Base-by-base conservation (phyloP, 2,113 vertebrate species). In the Laterallus jamaicensis region DNA sequence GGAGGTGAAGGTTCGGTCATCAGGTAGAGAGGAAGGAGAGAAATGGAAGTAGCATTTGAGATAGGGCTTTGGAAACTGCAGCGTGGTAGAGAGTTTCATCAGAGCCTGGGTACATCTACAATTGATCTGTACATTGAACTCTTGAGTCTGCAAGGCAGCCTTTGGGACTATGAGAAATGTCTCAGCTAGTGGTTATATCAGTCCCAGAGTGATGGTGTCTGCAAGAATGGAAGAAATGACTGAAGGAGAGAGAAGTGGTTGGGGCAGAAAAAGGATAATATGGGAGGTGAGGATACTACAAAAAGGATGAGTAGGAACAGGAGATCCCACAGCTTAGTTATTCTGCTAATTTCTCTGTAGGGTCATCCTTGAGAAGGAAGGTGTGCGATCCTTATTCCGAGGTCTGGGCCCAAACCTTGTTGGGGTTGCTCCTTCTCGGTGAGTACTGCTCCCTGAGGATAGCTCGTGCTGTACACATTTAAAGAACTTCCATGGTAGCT, bases 371-470 rank as follows among this genome's bases (percentile, higher is more conserved):
- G 94, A 98, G 94, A 97, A 97, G 83, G 97, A 98, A 93, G 97
- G 97, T 1, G 2, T 93, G 19, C 86, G 94, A 49, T 97, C 97
- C 52, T 77, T 98, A 14, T 97, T 98, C 85, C 92, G 97, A 70
- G 97, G 97, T 55, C 94, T 97, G 69, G 97, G 97, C 5, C 97
- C 97, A 44, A 98, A 97, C 68, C 96, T 98, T 9, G 80, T 91
- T 62, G 97, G 97, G 22, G 97, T 98, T 78, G 97, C 97, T 42
- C 97, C 97, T 73, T 97, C 97, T 56, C 92, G 97, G 97, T 98
- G 86, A 95, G 95, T 95, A 12, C 56, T n/a, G 47, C 19, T 73
- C 31, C 16, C 5, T 64, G n/a, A 44, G 18, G 19, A 32, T 29
- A 75, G 31, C 44, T 90, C 29, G 37, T 11, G 10, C 25, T 58